Percentiles rank a stretch among this genome's conserved stretches.
Evolutionary conservation across 2,888 invertebrate species (phyloP).

Genomic region (Cantharis rustica): DNA sequence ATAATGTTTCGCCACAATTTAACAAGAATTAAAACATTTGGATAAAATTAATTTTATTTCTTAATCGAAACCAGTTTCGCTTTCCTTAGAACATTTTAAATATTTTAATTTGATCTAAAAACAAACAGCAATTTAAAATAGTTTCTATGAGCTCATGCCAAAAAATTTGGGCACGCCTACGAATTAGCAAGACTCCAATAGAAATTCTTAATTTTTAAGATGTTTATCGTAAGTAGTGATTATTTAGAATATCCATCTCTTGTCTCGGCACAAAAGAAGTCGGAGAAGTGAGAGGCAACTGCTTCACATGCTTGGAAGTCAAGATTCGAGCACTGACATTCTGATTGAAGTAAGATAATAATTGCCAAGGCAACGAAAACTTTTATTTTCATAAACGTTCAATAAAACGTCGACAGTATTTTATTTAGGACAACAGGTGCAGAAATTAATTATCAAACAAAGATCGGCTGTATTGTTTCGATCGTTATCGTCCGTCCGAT

Average conservation of each 20-base stretch:
- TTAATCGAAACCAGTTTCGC: not conserved
- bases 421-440: not conserved
- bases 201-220: conserved; percentile 19
- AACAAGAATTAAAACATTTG: conserved; percentile 4
- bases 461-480: not conserved
- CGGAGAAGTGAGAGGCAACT: conserved; percentile 28
- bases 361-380: conserved; percentile 32
- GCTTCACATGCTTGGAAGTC: conserved; percentile 32
- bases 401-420: conserved; percentile 6
- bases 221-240: conserved; percentile 34
- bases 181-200: conserved; percentile 12
- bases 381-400: not conserved
- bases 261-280: conserved; percentile 37
- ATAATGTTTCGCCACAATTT: not conserved
- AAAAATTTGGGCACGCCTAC: conserved; percentile 12
- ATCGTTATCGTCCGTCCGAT: not conserved
- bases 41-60: not conserved
- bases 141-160: conserved; percentile 3
- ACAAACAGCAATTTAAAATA: conserved; percentile 10
- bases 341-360: conserved; percentile 38
- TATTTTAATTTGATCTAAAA: not conserved
- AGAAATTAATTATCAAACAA: not conserved
- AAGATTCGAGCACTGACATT: conserved; percentile 3
- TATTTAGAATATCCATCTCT: conserved; percentile 37
- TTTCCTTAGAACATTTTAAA: not conserved